Percentiles rank a stretch among this genome's conserved stretches.
Evolutionary conservation across 2,113 vertebrate species (phyloP).

Genomic region (Typhlomys cinereus): DNA sequence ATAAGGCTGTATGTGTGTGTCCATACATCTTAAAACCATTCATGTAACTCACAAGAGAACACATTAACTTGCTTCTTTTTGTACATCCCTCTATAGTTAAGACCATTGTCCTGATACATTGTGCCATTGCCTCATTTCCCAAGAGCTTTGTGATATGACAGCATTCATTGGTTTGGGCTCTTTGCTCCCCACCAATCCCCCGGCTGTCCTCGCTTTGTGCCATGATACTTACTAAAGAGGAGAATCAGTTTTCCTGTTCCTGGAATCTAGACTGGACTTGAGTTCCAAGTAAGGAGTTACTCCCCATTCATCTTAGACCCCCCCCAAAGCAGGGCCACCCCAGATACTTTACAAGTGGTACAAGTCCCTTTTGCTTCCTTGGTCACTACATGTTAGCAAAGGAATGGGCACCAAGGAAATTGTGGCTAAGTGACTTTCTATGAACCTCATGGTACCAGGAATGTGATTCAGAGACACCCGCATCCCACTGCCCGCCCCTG

Average conservation of each 20-base stretch:
- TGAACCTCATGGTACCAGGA: background rate
- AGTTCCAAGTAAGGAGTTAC: background rate
- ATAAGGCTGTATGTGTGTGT: background rate
- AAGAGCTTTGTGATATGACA: background rate
- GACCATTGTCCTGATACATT: background rate
- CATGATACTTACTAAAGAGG: background rate
- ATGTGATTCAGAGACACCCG: background rate
- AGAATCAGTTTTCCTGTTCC: background rate
- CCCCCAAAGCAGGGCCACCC: too few relatives aligned
- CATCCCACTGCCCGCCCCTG: background rate
- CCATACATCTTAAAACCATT: background rate
- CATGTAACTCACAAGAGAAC: background rate
- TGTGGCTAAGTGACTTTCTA: background rate
- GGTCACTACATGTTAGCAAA: background rate
- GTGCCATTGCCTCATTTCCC: background rate
- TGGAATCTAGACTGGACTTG: background rate
- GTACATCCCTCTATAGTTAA: background rate
- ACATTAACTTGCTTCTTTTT: background rate
- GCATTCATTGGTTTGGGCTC: too few relatives aligned
- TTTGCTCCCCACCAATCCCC: background rate
- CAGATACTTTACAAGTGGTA: background rate
- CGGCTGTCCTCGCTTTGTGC: background rate
- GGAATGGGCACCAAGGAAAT: background rate
- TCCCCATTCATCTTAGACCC: background rate
- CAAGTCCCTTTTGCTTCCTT: background rate